Base-by-base conservation (phyloP, 2,797 vertebrate genomes). In the Anisognathus igniventris region DNA sequence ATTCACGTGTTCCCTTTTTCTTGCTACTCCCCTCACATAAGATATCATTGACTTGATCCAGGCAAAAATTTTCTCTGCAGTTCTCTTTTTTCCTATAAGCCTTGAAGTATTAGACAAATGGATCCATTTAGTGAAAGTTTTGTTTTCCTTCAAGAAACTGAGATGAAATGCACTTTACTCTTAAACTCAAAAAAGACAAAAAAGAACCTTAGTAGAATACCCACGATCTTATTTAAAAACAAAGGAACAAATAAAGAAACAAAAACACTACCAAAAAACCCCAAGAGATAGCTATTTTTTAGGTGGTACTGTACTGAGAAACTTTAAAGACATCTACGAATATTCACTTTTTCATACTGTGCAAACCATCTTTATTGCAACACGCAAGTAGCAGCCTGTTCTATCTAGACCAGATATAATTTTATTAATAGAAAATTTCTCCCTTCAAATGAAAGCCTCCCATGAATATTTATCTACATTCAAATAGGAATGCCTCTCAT, bases 381-480 rank as follows among this genome's bases (percentile, higher is more conserved):
- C 24, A 24, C 6, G 1, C 33, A 33, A 37, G 30, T 35, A 66
- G 30, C 45, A 92, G 48, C 48, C 80, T 90, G 14, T 45, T 88
- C 5, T 31, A 74, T 66, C 74, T 64, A 66, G 31, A 84, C 62
- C 53, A 84, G 66, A 75, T 65, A 71, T 7, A 54, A 56, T 40
- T 48, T 72, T 88, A 90, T 92, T 85, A 94, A 86, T 40, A 86
- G 77, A 53, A 87, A 85, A 79, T 82, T 82, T 39, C 22, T 81
- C 60, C 40, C 66, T 70, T 71, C 37, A 78, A 47, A 81, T 65
- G 35, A 77, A 91, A 64, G 42, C 40, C 48, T 76, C 0, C 65
- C 28, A 82, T 94, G 60, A 94, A 95, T 95, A 94, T 93, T 92
- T 95, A 96, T 86, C 82, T 84, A n/a, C n/a, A 81, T 82, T 92